Conservation (phyloP, 2,797 vertebrate species). For the Typhlichthys eigenmanni region DNA sequence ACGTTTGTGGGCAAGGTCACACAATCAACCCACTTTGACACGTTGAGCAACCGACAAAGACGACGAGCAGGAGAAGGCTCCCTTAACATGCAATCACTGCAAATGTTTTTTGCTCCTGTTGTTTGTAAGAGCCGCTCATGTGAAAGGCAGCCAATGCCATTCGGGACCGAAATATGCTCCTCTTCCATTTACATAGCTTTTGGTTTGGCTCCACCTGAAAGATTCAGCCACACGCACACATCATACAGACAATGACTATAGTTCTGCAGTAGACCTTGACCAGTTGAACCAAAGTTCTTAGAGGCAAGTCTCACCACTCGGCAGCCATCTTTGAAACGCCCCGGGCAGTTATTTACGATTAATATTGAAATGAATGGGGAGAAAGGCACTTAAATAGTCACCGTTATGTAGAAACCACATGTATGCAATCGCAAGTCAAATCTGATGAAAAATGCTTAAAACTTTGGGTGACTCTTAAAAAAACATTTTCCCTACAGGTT, state of each 20-base stretch:
- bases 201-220: constrained; percentile 28
- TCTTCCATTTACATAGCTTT: constrained; percentile 12
- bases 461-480: no score
- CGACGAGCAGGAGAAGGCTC: constrained; percentile 1
- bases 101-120: constrained; percentile 21
- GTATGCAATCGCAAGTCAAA: no score
- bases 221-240: constrained; percentile 58
- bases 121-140: constrained; percentile 28
- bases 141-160: constrained; percentile 27
- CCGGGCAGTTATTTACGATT: no score
- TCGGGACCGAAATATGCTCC: constrained; percentile 22
- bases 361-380: no score
- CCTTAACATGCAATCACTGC: constrained; percentile 13
- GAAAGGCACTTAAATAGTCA: no score
- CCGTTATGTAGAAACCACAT: no score
- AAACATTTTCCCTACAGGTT: no score
- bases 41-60: constrained; percentile 29
- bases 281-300: constrained; percentile 17
- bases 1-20: constrained; percentile 42
- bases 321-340: no score
- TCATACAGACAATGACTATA: no score
- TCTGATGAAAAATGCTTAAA: no score
- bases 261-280: constrained; percentile 20
- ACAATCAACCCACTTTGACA: constrained; percentile 34
- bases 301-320: no score